phyloP scores from a whole-genome alignment of 2,113 vertebrate genomes.

The Syngnathus typhle region DNA sequence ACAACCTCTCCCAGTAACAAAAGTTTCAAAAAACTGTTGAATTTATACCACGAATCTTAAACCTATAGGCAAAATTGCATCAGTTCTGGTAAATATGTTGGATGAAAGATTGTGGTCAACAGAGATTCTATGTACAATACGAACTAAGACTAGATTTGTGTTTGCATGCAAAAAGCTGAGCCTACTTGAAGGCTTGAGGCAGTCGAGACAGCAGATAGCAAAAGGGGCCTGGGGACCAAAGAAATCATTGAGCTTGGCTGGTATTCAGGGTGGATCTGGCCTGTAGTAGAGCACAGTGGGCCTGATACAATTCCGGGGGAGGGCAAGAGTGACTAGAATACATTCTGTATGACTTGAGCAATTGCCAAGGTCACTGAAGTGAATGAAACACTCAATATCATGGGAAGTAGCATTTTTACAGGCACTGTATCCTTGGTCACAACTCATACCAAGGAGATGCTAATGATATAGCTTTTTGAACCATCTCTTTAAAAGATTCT shows the following conservation, averaged over 20 bases:
- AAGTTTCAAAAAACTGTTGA: background rate
- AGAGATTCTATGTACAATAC: background rate
- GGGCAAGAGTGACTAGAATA: constrained; percentile 66
- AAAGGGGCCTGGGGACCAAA: constrained; percentile 50
- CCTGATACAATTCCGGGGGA: constrained; percentile 41
- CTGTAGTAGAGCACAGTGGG: constrained; percentile 52
- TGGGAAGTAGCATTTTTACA: constrained; percentile 52
- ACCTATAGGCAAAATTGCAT: background rate
- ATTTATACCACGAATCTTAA: background rate
- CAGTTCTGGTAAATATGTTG: background rate
- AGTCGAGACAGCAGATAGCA: constrained; percentile 48
- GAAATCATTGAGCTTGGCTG: constrained; percentile 64
- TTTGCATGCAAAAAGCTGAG: constrained; percentile 47
- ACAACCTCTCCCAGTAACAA: background rate
- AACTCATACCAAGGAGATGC: constrained; percentile 53
- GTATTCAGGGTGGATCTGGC: constrained; percentile 65
- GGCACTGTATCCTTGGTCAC: constrained; percentile 54
- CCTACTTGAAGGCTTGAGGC: constrained; percentile 48
- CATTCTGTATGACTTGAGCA: constrained; percentile 67
- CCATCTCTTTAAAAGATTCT: constrained; percentile 33
- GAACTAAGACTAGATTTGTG: background rate
- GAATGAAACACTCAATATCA: constrained; percentile 67
- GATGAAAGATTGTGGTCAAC: background rate
- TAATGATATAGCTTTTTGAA: constrained; percentile 53
- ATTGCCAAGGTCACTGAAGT: constrained; percentile 72